Conservation (phyloP, 2,113 vertebrate species). For the Origma solitaria region DNA sequence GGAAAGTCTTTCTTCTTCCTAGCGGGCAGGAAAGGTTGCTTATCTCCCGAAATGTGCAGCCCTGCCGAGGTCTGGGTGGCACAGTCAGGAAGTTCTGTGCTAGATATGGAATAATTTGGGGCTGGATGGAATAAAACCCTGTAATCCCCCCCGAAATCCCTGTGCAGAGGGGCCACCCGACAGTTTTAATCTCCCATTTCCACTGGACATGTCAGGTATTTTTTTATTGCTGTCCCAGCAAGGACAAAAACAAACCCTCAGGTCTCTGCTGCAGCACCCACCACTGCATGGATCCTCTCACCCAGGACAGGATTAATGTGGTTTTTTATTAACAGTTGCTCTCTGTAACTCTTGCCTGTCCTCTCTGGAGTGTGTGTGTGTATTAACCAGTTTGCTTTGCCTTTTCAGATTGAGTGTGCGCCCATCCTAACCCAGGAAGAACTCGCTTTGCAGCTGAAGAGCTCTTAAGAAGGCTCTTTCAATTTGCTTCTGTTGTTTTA, state of each 20-base stretch:
- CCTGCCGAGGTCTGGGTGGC: neutral
- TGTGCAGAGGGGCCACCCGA: neutral
- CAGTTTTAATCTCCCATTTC: neutral
- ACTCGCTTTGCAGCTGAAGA: slow-evolving; percentile 77
- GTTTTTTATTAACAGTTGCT: slow-evolving; percentile 68
- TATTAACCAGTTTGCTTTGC: slow-evolving; percentile 99
- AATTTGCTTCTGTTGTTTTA: slow-evolving; percentile 69
- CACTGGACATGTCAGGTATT: neutral
- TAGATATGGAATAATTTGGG: neutral
- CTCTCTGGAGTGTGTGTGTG: slow-evolving; percentile 67
- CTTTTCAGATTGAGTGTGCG: slow-evolving; percentile 91
- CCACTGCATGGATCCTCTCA: slow-evolving; percentile 42
- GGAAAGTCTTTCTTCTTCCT: neutral
- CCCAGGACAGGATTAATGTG: slow-evolving; percentile 31
- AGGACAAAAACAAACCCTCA: neutral
- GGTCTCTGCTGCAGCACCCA: neutral
- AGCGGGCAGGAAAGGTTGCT: neutral
- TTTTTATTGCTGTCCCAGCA: neutral
- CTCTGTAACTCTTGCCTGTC: slow-evolving; percentile 70
- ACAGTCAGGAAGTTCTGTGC: neutral
- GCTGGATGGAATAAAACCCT: neutral
- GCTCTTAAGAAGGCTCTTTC: slow-evolving; percentile 75
- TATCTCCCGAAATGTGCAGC: neutral
- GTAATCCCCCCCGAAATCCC: neutral
- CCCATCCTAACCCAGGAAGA: slow-evolving; percentile 80